Conservation (phyloP, 2,888 invertebrate genomes). For the Pachydiplax longipennis region DNA sequence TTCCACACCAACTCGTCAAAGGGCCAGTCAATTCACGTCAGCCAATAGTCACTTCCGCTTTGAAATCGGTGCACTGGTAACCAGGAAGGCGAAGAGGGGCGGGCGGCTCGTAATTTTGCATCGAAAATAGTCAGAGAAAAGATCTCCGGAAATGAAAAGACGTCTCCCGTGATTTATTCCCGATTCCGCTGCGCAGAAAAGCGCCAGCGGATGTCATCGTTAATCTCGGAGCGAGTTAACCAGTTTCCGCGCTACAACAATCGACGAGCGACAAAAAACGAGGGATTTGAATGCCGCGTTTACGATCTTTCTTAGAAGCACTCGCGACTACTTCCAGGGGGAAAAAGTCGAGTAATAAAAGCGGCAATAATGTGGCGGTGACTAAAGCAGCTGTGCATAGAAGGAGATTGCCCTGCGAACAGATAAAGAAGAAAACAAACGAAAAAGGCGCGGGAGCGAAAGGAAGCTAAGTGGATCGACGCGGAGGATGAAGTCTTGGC, state of each 20-base stretch:
- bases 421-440: not conserved
- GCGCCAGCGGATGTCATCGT: not conserved
- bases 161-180: not conserved
- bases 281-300: not conserved
- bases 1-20: too few relatives aligned
- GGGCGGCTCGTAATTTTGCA: too few relatives aligned
- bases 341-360: constrained; percentile 6
- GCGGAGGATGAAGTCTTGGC: not conserved
- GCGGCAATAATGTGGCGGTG: not conserved
- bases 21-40: too few relatives aligned
- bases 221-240: not conserved
- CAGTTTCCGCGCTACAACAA: not conserved
- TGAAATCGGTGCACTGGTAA: too few relatives aligned
- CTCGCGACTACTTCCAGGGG: not conserved
- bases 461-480: not conserved
- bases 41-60: too few relatives aligned
- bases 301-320: constrained; percentile 27
- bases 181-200: not conserved
- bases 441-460: not conserved
- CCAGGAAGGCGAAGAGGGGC: too few relatives aligned
- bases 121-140: too few relatives aligned
- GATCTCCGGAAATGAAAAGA: not conserved
- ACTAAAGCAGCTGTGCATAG: constrained; percentile 15
- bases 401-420: not conserved
- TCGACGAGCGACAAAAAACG: not conserved